Base-by-base conservation (phyloP, 2,113 vertebrate genomes). In the Microtus montanus region DNA sequence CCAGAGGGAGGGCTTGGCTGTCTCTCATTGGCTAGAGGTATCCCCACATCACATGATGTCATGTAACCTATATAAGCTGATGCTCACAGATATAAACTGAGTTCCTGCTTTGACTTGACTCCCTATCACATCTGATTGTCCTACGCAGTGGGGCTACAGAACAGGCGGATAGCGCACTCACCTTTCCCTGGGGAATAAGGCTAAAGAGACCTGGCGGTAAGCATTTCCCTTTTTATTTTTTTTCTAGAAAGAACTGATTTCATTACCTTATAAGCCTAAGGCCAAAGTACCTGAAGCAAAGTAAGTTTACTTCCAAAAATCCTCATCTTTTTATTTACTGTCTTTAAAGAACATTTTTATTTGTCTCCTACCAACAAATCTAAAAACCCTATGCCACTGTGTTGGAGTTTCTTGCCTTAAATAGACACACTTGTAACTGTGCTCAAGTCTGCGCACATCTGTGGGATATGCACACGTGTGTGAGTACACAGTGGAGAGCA, bases 191-290 rank as follows among this genome's bases (percentile, higher is more conserved):
- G 58, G 58, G 58, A 20, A 58, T 58, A 58, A 58, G 19, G 5
- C 5, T 58, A 58, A 58, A 2, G 58, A 58, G 19, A 58, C 58
- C 54, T 58, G 58, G 58, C 4, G 6, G 19, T 58, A 54, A 95
- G 89, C 82, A 22, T 86, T 70, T 90, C 54, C 22, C 74, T 63
- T 87, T 41, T 88, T 1, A 70, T 95, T 85, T 96, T 47, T 47
- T 96, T 97, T 96, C 96, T 95, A 98, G 98, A 98, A 98, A 95
- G 98, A 99, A 94, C 78, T 96, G 63, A 47, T 98, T 90, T 98
- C 98, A 49, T 83, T 89, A 68, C 92, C 87, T 26, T 93, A 98
- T 95, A 98, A 98, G 92, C 91, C 96, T 78, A 97, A 94, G 80
- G 52, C 2, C 91, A 97, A 97, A 95, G 70, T 64, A 58, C 33